phyloP scores from a whole-genome alignment of 2,888 invertebrate species.

The Zygogramma bicolorata region DNA sequence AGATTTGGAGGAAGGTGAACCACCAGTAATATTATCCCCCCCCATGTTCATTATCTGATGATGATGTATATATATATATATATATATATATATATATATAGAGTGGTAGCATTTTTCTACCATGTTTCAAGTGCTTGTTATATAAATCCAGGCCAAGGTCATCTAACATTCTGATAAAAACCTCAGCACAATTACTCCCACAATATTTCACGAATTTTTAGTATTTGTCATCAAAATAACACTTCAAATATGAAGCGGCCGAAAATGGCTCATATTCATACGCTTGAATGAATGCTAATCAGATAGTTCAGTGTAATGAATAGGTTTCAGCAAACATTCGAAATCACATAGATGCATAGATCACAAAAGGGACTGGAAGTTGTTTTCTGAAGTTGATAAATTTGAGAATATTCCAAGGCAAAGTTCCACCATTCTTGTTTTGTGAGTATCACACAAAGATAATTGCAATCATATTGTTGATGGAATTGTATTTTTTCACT shows the following conservation, averaged over 20 bases:
- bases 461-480: no score
- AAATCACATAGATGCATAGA: conserved; percentile 21
- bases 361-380: conserved; percentile 5
- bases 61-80: no score
- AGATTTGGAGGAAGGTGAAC: no score
- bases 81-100: no score
- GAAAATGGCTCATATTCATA: conserved; percentile 23
- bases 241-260: conserved; percentile 22
- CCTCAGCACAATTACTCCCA: not conserved
- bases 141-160: not conserved
- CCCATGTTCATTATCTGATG: no score
- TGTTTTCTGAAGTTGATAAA: not conserved
- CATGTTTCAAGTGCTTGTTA: no score
- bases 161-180: conserved; percentile 3
- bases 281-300: not conserved
- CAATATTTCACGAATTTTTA: conserved; percentile 2
- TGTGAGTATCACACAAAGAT: no score
- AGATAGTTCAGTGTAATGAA: not conserved
- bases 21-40: no score
- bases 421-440: no score
- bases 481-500: no score
- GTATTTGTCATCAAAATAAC: conserved; percentile 8
- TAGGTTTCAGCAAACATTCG: conserved; percentile 14
- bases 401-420: no score
- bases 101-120: no score